Evolutionary conservation across 2,888 invertebrate genomes (phyloP).

Genomic region (Cheilosia urbana): DNA sequence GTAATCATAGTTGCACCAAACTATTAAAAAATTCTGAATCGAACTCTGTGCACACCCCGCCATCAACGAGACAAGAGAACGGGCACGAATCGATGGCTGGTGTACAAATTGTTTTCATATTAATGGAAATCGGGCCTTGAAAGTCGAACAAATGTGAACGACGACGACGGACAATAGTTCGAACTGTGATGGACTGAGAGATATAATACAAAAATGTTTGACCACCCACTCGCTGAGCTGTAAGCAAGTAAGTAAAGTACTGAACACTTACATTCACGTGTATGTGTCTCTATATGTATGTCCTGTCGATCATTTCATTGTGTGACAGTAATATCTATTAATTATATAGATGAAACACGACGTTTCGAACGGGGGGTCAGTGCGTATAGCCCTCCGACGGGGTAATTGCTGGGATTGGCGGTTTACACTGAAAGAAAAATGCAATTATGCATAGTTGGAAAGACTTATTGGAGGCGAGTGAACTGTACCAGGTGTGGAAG

Average conservation of each 20-base stretch:
- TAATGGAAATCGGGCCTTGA: constrained; percentile 74
- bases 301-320: constrained; percentile 72
- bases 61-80: neutral
- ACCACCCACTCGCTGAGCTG: constrained; percentile 31
- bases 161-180: constrained; percentile 38
- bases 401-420: constrained; percentile 62
- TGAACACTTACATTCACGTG: constrained; percentile 27
- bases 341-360: constrained; percentile 48
- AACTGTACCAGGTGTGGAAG: neutral
- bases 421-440: constrained; percentile 47
- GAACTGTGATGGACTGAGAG: constrained; percentile 30
- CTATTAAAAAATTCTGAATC: constrained; percentile 76
- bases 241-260: constrained; percentile 7
- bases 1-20: constrained; percentile 74
- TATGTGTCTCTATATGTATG: constrained; percentile 40
- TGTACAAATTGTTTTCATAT: constrained; percentile 74
- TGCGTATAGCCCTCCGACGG: constrained; percentile 48
- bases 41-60: constrained; percentile 28
- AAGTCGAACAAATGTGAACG: constrained; percentile 59
- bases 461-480: neutral
- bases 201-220: constrained; percentile 61
- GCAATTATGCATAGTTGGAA: neutral
- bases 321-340: constrained; percentile 67
- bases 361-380: neutral
- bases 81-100: constrained; percentile 67